A percentile compares a stretch with the other conserved stretches of the same genome.
phyloP scores from a whole-genome alignment of 2,797 vertebrate species.

The Chaenodraco wilsoni region DNA sequence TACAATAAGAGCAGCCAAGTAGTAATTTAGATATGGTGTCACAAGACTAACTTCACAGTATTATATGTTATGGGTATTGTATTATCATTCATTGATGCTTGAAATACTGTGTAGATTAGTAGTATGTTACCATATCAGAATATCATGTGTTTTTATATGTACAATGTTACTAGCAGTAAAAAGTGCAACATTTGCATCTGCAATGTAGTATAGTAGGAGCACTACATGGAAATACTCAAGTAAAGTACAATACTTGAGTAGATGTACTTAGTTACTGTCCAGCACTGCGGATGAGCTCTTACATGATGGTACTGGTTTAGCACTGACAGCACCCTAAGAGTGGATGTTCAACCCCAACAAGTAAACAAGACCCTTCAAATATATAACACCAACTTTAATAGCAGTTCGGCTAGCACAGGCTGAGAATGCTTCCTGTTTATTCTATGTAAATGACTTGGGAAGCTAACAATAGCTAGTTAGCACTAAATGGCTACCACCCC shows the following conservation, averaged over 20 bases:
- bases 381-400: too few species aligned
- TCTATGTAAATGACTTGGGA: conserved; percentile 7
- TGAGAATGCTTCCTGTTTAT: not conserved
- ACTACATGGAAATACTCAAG: too few species aligned
- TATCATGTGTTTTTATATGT: too few species aligned
- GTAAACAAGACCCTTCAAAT: not conserved
- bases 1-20: not conserved
- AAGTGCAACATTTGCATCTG: too few species aligned
- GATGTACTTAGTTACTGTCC: too few species aligned
- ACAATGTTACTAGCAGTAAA: too few species aligned
- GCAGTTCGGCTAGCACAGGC: not conserved
- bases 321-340: not conserved
- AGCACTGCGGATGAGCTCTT: not conserved
- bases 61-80: too few species aligned
- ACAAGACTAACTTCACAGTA: not conserved
- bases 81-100: too few species aligned
- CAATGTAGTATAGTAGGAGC: too few species aligned
- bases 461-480: conserved; percentile 53
- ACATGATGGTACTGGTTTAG: not conserved
- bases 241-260: too few species aligned
- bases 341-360: not conserved
- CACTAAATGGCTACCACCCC: conserved; percentile 54
- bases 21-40: not conserved
- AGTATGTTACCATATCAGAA: too few species aligned
- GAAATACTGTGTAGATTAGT: too few species aligned